These are phyloP conservation scores for Puntigrus tetrazona DNA, from an alignment of 2,113 vertebrate genomes.

Conservation along the genomic window DNA sequence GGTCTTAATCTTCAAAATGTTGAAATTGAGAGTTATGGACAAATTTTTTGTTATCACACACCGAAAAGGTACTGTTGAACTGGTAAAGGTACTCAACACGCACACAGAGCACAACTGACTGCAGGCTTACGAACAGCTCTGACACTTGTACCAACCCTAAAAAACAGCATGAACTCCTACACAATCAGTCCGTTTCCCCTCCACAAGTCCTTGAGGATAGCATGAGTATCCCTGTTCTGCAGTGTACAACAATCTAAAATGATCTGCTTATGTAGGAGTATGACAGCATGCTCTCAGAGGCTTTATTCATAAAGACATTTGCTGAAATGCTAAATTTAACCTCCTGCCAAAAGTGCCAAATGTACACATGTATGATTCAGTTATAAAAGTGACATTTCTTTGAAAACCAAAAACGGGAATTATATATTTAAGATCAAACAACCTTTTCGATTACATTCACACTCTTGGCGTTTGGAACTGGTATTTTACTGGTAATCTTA, in stretches of 20 bases:
- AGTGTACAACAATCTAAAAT: background rate
- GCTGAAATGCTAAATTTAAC: conserved; percentile 2
- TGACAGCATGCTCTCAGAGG: background rate
- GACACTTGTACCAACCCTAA: conserved; percentile 7
- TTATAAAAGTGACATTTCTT: background rate
- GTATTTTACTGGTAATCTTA: background rate
- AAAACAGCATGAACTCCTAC: conserved; percentile 23
- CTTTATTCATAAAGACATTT: conserved; percentile 5
- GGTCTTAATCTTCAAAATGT: too few species aligned
- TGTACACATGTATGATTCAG: background rate
- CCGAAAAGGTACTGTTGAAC: too few species aligned
- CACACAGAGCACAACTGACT: background rate
- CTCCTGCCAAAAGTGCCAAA: background rate
- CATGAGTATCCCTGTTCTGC: background rate
- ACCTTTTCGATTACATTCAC: background rate
- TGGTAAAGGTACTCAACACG: too few species aligned
- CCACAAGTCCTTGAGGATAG: background rate
- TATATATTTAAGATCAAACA: background rate
- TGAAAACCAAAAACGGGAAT: background rate
- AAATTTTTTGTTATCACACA: too few species aligned
- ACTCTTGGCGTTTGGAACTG: background rate
- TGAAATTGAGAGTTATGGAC: too few species aligned
- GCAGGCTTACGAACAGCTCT: background rate
- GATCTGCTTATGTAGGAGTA: conserved; percentile 18
- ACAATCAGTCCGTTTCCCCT: background rate